Conservation (phyloP, 53 echinoderm and acorn worm species). For the Crossaster papposus region DNA sequence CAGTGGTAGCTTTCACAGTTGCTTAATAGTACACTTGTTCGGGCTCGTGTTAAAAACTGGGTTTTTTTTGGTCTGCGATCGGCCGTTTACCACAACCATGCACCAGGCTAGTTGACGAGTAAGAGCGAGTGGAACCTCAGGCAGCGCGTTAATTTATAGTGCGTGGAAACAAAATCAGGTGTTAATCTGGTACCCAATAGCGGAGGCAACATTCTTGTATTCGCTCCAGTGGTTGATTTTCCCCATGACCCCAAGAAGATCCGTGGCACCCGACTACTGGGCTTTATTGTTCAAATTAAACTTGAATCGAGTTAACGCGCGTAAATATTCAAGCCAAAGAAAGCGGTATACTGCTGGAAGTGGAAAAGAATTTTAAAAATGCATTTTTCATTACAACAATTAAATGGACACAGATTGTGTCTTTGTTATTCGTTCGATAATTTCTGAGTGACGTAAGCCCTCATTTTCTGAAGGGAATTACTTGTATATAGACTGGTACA, state of each 20-base stretch:
- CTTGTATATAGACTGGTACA: neutral
- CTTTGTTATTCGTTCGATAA: no score
- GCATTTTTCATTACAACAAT: neutral
- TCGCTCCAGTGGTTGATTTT: neutral
- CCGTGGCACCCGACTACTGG: constrained; percentile 21
- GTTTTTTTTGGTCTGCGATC: neutral
- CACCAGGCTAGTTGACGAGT: neutral
- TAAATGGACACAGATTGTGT: no score
- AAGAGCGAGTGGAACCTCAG: neutral
- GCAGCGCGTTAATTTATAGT: no score
- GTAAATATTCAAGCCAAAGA: neutral
- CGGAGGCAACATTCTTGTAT: neutral
- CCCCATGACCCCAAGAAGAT: constrained; percentile 9
- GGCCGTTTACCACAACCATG: neutral
- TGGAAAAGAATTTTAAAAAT: neutral
- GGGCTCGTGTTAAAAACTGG: neutral
- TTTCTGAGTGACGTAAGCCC: no score
- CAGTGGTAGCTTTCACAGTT: neutral
- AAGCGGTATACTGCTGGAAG: neutral
- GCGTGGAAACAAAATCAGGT: constrained; percentile 24
- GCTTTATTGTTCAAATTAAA: neutral
- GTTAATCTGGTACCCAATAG: constrained; percentile 44
- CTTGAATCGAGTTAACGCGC: neutral
- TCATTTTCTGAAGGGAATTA: neutral
- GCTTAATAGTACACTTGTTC: neutral